These are phyloP conservation scores for Tridacna gigas DNA, from an alignment of 2,888 invertebrate genomes.

Conservation along the genomic window DNA sequence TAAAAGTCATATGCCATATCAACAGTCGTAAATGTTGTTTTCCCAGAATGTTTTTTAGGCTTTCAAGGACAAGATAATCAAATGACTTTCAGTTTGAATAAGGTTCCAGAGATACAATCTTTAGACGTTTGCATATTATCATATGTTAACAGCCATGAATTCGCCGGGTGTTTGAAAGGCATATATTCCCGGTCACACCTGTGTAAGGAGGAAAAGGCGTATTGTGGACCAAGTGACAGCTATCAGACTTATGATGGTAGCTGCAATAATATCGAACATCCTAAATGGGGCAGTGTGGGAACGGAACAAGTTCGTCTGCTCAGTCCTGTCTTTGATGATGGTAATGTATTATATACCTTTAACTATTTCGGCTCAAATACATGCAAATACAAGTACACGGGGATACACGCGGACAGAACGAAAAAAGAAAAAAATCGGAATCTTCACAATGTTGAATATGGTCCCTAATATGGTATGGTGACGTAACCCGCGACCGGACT, in stretches of 20 bases:
- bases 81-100: not conserved
- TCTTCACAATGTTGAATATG: too few relatives aligned
- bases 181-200: not conserved
- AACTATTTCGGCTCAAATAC: not conserved
- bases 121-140: not conserved
- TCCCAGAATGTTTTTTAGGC: not conserved
- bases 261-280: conserved; percentile 11
- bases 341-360: not conserved
- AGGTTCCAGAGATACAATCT: not conserved
- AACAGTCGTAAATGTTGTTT: too few relatives aligned
- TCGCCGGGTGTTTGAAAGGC: not conserved
- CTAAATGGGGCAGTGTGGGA: conserved; percentile 4
- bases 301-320: not conserved
- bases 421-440: too few relatives aligned
- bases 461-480: too few relatives aligned
- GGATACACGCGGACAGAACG: not conserved
- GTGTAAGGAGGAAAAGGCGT: not conserved
- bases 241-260: conserved; percentile 6
- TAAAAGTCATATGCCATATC: too few relatives aligned
- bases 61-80: not conserved
- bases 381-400: not conserved
- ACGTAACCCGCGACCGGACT: too few relatives aligned
- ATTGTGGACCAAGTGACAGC: not conserved
- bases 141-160: not conserved
- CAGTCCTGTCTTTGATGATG: not conserved